These are phyloP conservation scores for Stratiomys singularior DNA, from an alignment of 2,888 invertebrate species.

Conservation along the genomic window DNA sequence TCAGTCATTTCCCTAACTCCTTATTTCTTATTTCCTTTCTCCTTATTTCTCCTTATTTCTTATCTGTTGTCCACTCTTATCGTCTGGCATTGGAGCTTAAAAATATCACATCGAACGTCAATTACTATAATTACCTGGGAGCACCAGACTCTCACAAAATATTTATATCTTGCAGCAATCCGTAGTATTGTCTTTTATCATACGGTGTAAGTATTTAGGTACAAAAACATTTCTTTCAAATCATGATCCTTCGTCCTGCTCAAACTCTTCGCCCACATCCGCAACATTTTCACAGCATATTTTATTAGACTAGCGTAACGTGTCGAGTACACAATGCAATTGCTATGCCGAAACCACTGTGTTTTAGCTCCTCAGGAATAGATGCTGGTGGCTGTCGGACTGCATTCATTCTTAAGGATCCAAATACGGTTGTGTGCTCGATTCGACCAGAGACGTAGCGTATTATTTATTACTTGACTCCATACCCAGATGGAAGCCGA, in stretches of 20 bases:
- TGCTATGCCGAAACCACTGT: background rate
- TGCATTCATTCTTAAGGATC: constrained; percentile 24
- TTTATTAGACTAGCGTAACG: background rate
- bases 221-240: too few species aligned
- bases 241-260: too few species aligned
- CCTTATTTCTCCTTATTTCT: too few species aligned
- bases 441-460: background rate
- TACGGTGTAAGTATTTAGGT: too few species aligned
- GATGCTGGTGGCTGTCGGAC: background rate
- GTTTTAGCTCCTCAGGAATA: background rate
- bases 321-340: constrained; percentile 12
- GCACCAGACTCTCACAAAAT: background rate
- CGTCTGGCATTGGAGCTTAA: too few species aligned
- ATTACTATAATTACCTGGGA: background rate
- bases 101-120: background rate
- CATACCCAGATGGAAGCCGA: constrained; percentile 31
- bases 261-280: background rate
- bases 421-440: background rate
- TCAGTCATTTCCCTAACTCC: too few species aligned
- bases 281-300: background rate
- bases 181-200: too few species aligned
- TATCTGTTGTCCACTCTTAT: too few species aligned
- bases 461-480: constrained; percentile 39
- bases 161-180: background rate
- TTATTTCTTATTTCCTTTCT: too few species aligned